Evolutionary conservation across 1,140 invertebrate species (phyloP).

Genomic region (Drosophila kepulauana): DNA sequence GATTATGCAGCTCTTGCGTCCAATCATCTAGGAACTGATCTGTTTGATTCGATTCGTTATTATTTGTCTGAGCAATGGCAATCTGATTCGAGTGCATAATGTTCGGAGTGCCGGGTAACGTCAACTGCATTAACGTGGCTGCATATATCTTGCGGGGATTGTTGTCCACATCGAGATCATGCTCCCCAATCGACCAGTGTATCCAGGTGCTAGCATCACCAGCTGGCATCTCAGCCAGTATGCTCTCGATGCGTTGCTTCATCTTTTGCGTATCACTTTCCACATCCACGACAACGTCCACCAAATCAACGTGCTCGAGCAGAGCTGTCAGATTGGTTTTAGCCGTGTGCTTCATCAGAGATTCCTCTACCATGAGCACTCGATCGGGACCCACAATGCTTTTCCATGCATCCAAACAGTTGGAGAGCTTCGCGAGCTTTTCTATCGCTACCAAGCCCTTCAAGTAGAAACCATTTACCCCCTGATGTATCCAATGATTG

Average conservation of each 20-base stretch:
- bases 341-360: constrained; percentile 85
- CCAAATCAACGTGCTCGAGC: constrained; percentile 89
- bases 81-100: constrained; percentile 94
- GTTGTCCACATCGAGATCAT: constrained; percentile 86
- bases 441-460: constrained; percentile 88
- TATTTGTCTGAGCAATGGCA: constrained; percentile 85
- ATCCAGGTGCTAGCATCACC: constrained; percentile 87
- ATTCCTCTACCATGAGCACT: constrained; percentile 89
- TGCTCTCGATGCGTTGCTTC: constrained; percentile 86
- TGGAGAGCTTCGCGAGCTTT: constrained; percentile 85
- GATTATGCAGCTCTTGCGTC: constrained; percentile 83
- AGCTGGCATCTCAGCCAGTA: constrained; percentile 86
- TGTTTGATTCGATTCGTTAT: constrained; percentile 87
- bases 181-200: constrained; percentile 90
- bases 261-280: constrained; percentile 87
- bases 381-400: constrained; percentile 87
- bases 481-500: constrained; percentile 88
- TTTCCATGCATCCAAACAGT: constrained; percentile 89
- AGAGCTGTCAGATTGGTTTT: constrained; percentile 86
- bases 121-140: constrained; percentile 89
- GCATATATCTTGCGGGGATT: constrained; percentile 86
- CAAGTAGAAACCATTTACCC: constrained; percentile 93
- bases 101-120: constrained; percentile 91
- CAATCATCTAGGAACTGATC: constrained; percentile 88
- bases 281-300: constrained; percentile 89